Conservation (phyloP, 2,113 vertebrate species). For the Catharus minimus region DNA sequence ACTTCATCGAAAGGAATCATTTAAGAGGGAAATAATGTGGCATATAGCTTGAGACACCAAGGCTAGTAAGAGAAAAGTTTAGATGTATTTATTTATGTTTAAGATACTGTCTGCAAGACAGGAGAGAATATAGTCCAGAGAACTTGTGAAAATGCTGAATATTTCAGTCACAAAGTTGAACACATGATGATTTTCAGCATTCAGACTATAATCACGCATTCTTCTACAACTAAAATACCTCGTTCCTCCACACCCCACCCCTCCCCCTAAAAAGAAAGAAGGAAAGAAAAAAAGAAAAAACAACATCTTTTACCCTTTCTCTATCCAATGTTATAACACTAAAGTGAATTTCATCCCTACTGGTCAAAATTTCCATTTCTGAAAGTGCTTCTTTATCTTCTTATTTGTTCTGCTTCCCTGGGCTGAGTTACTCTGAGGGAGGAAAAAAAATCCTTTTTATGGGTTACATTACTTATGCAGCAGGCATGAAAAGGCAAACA, state of each 20-base stretch:
- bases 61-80: not conserved
- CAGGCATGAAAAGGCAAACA: conserved; percentile 71
- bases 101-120: not conserved
- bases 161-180: not conserved
- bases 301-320: not conserved
- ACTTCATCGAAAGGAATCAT: not conserved
- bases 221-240: not conserved
- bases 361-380: conserved; percentile 14
- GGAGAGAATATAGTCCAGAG: not conserved
- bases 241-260: not conserved
- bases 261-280: not conserved
- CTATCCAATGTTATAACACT: not conserved
- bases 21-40: not conserved
- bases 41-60: not conserved
- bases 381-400: conserved; percentile 24
- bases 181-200: not conserved
- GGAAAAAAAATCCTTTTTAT: conserved; percentile 12
- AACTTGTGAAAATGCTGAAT: not conserved
- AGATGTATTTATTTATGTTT: not conserved
- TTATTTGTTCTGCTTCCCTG: conserved; percentile 38
- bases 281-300: not conserved
- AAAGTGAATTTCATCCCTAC: not conserved
- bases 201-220: not conserved
- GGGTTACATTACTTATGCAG: conserved; percentile 63
- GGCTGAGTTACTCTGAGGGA: not conserved